phyloP scores from a whole-genome alignment of 2,113 vertebrate genomes.

The Anas platyrhynchos region DNA sequence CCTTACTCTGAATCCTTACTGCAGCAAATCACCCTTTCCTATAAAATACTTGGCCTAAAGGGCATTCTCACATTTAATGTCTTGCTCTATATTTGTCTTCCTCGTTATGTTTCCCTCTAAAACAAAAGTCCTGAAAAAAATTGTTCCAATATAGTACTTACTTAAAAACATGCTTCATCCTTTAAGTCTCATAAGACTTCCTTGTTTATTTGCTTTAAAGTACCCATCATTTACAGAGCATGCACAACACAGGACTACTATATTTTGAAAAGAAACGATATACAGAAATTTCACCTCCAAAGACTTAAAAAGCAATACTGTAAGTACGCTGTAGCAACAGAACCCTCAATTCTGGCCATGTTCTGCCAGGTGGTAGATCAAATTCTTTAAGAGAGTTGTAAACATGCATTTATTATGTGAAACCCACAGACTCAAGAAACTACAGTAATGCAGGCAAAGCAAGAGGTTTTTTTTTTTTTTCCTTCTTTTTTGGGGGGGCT shows the following conservation, averaged over 20 bases:
- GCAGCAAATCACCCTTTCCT: not conserved
- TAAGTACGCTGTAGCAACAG: fast-evolving
- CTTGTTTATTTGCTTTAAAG: no score
- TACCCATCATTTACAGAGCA: not conserved
- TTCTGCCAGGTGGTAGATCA: not conserved
- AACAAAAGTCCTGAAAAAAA: not conserved
- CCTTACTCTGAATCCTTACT: not conserved
- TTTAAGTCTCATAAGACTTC: fast-evolving
- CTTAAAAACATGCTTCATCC: not conserved
- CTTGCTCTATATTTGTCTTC: not conserved
- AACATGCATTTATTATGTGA: fast-evolving
- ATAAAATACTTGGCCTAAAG: no score
- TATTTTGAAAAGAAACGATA: not conserved
- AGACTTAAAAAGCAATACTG: not conserved
- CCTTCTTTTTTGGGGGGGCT: no score
- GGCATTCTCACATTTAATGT: not conserved
- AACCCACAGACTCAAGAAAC: not conserved
- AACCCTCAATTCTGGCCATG: not conserved
- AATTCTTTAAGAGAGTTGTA: not conserved
- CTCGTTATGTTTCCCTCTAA: not conserved
- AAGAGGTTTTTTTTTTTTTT: not conserved
- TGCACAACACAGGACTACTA: not conserved
- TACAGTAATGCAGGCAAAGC: not conserved
- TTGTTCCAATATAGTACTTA: not conserved
- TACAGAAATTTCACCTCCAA: not conserved